Evolutionary conservation across 2,113 vertebrate genomes (phyloP).

Genomic region (Rhinolophus ferrumequinum): DNA sequence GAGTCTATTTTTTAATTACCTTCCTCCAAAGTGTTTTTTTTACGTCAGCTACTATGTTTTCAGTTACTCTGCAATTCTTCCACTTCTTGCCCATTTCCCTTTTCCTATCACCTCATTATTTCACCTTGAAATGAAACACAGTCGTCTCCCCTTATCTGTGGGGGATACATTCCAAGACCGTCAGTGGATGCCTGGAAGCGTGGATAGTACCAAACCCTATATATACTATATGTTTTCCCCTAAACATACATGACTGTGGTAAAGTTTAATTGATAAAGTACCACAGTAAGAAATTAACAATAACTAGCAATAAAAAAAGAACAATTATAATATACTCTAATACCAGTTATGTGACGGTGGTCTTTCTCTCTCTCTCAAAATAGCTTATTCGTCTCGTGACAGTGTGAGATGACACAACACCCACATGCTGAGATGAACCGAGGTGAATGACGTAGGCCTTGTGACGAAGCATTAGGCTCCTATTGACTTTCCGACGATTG

Average conservation of each 20-base stretch:
- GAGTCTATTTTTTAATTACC: not conserved
- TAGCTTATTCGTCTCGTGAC: not conserved
- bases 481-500: not conserved
- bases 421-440: not conserved
- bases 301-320: not conserved
- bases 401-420: not conserved
- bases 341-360: not conserved
- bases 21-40: not conserved
- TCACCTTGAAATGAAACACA: not conserved
- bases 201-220: not conserved
- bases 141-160: no score
- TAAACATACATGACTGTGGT: not conserved
- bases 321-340: not conserved
- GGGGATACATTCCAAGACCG: not conserved
- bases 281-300: not conserved
- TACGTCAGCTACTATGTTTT: constrained; percentile 6
- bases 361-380: not conserved
- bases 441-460: not conserved
- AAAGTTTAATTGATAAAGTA: not conserved
- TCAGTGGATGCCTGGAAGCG: not conserved
- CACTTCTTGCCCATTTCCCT: not conserved
- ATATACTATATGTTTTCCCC: not conserved
- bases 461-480: not conserved
- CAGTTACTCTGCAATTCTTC: not conserved
- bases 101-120: not conserved